Evolutionary conservation across 2,888 invertebrate genomes (phyloP).

Genomic region (Koerneria pararmatus): DNA sequence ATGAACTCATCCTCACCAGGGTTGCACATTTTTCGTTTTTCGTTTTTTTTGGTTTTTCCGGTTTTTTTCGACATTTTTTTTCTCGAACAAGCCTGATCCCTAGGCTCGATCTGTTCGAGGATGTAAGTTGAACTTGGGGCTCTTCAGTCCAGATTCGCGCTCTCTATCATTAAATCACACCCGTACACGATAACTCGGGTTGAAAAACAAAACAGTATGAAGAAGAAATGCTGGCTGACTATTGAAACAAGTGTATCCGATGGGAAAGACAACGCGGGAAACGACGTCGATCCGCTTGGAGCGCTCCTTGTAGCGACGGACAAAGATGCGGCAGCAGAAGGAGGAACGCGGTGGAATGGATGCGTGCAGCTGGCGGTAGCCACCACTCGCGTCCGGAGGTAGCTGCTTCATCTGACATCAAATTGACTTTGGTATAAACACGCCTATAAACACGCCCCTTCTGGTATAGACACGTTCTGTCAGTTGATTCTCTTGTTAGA

Average conservation of each 20-base stretch:
- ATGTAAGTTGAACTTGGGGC: background rate
- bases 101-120: no score
- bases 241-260: slow-evolving; percentile 57
- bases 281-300: slow-evolving; percentile 59
- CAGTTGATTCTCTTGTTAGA: no score
- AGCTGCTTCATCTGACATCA: slow-evolving; percentile 34
- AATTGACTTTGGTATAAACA: background rate
- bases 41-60: no score
- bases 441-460: no score
- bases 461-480: no score
- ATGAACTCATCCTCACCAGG: no score
- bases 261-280: slow-evolving; percentile 55
- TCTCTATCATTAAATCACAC: no score
- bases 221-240: slow-evolving; percentile 29
- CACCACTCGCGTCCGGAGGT: slow-evolving; percentile 34
- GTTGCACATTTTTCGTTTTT: no score
- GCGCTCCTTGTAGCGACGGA: slow-evolving; percentile 54
- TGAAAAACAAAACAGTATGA: slow-evolving; percentile 5
- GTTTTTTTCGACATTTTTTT: no score
- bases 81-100: no score
- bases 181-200: no score
- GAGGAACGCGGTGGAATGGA: slow-evolving; percentile 38
- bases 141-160: no score
- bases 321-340: slow-evolving; percentile 54
- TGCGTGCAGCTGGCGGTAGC: slow-evolving; percentile 31